Evolutionary conservation across 1,140 invertebrate genomes (phyloP).

Genomic region (Scaptomyza hsui): DNA sequence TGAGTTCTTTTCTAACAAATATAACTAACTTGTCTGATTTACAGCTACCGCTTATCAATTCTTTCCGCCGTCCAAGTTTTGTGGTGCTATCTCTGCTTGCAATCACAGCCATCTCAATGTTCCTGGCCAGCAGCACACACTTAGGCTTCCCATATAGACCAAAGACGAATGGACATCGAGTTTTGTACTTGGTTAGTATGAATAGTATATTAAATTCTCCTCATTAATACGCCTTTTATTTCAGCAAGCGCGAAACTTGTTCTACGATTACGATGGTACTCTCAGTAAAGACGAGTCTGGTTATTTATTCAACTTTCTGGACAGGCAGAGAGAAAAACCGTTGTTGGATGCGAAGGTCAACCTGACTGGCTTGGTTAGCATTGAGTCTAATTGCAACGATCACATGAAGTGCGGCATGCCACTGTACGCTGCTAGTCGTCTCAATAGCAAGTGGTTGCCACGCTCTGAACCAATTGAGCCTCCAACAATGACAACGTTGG

Average conservation of each 20-base stretch:
- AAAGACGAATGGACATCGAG: constrained; percentile 87
- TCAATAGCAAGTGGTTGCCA: constrained; percentile 52
- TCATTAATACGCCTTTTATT: constrained; percentile 15
- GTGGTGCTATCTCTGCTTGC: constrained; percentile 81
- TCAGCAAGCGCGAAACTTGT: constrained; percentile 87
- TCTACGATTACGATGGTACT: constrained; percentile 86
- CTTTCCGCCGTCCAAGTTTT: constrained; percentile 64
- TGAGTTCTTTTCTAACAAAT: constrained; percentile 18
- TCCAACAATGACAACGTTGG: constrained; percentile 33
- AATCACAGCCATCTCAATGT: constrained; percentile 83
- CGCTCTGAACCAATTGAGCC: constrained; percentile 45
- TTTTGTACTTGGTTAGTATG: constrained; percentile 87
- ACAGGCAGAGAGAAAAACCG: constrained; percentile 87
- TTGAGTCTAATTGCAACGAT: constrained; percentile 87
- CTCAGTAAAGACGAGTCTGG: constrained; percentile 86
- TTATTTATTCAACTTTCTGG: constrained; percentile 89
- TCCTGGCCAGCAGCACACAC: constrained; percentile 87
- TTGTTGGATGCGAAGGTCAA: constrained; percentile 81
- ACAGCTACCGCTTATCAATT: constrained; percentile 68
- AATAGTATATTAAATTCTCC: constrained; percentile 6
- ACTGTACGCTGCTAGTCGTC: constrained; percentile 86
- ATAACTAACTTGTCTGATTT: not conserved
- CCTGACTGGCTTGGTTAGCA: constrained; percentile 85
- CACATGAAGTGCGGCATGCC: constrained; percentile 90
- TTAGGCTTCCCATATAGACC: constrained; percentile 91